Evolutionary conservation across 2,797 vertebrate species (phyloP), one percentile per base, ranked within the genome.

Genomic region (Arnoldichthys spilopterus): DNA sequence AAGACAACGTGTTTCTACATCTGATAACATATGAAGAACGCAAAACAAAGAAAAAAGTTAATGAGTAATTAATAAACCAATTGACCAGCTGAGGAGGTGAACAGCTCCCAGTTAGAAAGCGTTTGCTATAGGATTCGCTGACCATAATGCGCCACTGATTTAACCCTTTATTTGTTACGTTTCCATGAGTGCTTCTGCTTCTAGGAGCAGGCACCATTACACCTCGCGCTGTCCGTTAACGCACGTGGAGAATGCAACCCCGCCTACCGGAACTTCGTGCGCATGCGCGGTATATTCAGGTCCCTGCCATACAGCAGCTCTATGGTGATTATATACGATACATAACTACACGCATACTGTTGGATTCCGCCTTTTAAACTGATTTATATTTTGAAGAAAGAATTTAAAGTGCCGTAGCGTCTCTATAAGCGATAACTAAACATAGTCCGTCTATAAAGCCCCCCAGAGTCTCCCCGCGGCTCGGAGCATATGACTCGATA

Each of bases 201-300:
- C 34, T 40, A 12, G 12, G 53, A 22, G 2, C 34, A 20, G 62
- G 12, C 62, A 40, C 62, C 34, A 61, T 28, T 28, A 61, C 4
- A 22, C 9, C 40, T 40, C 4, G 13, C 63, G 64, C 34, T 30
- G 47, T 47, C 15, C 58, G 71, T 61, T 40, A 45, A 16, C 49
- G 37, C 82, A 83, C 82, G 78, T 80, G 77, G 74, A 73, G 78
- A 58, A 20, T 56, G 7, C 2, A 15, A 62, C 26, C 78, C 74
- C 70, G 34, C 69, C 81, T 72, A 13, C 54, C 59, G 20, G 15
- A 63, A 30, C 15, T 26, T 24, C 34, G 28, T 56, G 70, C 82
- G 82, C 78, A 83, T 58, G 64, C 49, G 78, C 69, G 26, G 1
- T 20, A 56, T 28, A 0, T 53, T 73, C 68, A 58, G 54, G 77